Evolutionary conservation across 92 coral and sea anemone species (phyloP).

Genomic region (Bergia sp.): DNA sequence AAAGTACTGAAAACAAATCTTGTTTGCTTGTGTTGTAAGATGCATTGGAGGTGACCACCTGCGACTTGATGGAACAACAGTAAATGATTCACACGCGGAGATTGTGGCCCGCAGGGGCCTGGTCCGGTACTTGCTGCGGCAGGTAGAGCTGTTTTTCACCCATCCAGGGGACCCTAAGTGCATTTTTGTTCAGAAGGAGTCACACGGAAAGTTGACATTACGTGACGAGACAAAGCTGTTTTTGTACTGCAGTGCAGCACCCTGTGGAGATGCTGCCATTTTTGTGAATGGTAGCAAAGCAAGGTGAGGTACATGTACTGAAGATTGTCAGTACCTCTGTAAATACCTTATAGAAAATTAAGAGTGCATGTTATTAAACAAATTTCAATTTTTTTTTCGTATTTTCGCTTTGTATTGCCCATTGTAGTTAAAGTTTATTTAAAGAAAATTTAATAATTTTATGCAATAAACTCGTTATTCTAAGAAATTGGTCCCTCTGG

Average conservation of each 20-base stretch:
- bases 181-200: conserved; percentile 69
- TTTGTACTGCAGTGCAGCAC: conserved; percentile 87
- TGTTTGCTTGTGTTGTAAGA: conserved; percentile 32
- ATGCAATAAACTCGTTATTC: too few species aligned
- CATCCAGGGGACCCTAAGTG: conserved; percentile 57
- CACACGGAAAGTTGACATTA: conserved; percentile 66
- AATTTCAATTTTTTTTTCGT: not conserved
- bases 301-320: conserved; percentile 14
- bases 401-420: too few species aligned
- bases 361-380: too few species aligned
- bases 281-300: conserved; percentile 66
- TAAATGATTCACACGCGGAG: conserved; percentile 92
- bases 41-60: conserved; percentile 90
- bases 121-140: conserved; percentile 67
- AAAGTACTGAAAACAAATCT: not conserved
- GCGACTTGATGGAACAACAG: conserved; percentile 76
- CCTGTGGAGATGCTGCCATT: conserved; percentile 95
- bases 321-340: too few species aligned
- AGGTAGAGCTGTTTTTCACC: conserved; percentile 60
- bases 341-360: too few species aligned
- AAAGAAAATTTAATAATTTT: too few species aligned
- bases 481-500: too few species aligned
- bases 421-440: too few species aligned
- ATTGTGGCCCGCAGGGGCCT: conserved; percentile 87
- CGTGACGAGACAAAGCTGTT: conserved; percentile 73